Conservation (phyloP, 1,140 invertebrate species). For the Apis florea region DNA sequence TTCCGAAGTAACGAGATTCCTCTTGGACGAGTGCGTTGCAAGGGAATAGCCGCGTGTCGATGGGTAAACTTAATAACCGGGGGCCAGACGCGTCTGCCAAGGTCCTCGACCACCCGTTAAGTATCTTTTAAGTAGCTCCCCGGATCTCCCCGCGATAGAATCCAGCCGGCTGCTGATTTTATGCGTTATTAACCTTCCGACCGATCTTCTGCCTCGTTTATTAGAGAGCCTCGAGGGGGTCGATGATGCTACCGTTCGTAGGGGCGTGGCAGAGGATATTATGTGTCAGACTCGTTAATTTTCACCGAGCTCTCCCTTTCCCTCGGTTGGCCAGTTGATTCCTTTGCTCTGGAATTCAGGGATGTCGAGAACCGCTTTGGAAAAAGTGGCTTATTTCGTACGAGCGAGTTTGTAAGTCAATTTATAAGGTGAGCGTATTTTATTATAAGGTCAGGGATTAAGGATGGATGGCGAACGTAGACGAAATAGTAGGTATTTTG, state of each 20-base stretch:
- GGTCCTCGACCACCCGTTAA: not conserved
- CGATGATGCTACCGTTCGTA: not conserved
- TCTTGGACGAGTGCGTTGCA: constrained; percentile 21
- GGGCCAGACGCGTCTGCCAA: not conserved
- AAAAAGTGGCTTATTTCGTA: too few species aligned
- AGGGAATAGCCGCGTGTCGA: not conserved
- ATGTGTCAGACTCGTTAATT: not conserved
- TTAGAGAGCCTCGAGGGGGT: not conserved
- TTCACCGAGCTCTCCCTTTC: not conserved
- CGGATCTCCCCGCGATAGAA: not conserved
- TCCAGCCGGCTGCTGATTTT: constrained; percentile 26
- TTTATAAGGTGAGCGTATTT: too few species aligned
- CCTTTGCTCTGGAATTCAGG: too few species aligned
- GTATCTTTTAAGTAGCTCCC: constrained; percentile 46
- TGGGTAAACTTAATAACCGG: constrained; percentile 2
- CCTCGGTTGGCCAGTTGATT: not conserved
- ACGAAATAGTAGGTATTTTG: too few species aligned
- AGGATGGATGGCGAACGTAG: too few species aligned
- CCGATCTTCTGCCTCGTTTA: constrained; percentile 11
- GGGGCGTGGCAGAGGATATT: not conserved
- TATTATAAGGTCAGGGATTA: too few species aligned
- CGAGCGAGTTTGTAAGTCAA: too few species aligned
- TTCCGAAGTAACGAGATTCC: constrained; percentile 62
- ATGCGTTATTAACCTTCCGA: constrained; percentile 35
- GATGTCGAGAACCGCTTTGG: fast-evolving